Conservation (phyloP, 1,140 invertebrate genomes). For the Stegodyphus mimosarum region DNA sequence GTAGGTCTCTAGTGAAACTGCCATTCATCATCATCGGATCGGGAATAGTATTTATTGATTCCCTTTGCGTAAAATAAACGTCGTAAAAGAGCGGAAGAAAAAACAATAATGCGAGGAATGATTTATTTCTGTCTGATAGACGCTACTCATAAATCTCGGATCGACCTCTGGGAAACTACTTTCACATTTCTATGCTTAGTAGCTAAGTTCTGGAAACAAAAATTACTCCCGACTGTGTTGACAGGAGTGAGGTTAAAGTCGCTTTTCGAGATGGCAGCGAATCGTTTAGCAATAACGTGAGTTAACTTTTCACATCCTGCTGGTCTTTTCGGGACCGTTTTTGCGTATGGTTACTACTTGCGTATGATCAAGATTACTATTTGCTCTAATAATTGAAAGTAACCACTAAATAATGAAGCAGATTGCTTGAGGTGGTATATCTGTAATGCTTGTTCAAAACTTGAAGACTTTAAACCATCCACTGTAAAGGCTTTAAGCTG, state of each 20-base stretch:
- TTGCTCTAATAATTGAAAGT: too few relatives aligned
- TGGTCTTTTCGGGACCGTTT: too few relatives aligned
- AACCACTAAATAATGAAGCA: too few relatives aligned
- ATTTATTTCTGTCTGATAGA: constrained; percentile 60
- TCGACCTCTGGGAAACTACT: constrained; percentile 23
- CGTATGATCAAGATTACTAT: too few relatives aligned
- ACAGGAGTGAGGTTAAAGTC: background rate
- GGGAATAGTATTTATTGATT: constrained; percentile 61
- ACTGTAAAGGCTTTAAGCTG: too few relatives aligned
- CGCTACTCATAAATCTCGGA: constrained; percentile 47
- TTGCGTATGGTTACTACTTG: too few relatives aligned
- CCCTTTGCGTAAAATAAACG: constrained; percentile 58
- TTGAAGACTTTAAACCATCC: too few relatives aligned
- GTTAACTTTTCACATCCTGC: too few relatives aligned
- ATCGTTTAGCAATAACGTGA: too few relatives aligned
- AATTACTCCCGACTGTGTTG: background rate
- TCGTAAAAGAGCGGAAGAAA: constrained; percentile 56
- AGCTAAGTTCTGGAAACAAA: background rate
- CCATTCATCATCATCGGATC: constrained; percentile 56
- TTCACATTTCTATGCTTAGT: constrained; percentile 19
- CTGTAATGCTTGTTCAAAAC: too few relatives aligned
- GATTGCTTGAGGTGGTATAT: too few relatives aligned
- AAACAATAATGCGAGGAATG: constrained; percentile 58
- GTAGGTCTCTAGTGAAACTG: constrained; percentile 33
- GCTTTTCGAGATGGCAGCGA: too few relatives aligned